phyloP scores from a whole-genome alignment of 2,113 vertebrate species.

The Cebus imitator region DNA sequence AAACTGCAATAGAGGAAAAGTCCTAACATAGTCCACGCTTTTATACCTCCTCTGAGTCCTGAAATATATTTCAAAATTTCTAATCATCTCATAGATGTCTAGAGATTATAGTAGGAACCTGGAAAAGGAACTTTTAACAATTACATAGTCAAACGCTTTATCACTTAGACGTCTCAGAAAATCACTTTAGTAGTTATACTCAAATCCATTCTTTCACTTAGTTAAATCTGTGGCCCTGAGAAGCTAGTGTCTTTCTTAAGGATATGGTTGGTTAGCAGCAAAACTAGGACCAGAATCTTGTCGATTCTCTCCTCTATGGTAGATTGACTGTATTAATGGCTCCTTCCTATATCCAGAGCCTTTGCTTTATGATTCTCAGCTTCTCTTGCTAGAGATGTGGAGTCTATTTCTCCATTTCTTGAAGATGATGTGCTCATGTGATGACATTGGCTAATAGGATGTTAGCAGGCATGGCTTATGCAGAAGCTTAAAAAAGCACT shows the following conservation, averaged over 20 bases:
- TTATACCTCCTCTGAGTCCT: conserved; percentile 40
- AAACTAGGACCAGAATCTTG: background rate
- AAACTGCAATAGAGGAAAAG: background rate
- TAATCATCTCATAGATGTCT: conserved; percentile 28
- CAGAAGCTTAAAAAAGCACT: background rate
- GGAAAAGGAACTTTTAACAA: conserved; percentile 46
- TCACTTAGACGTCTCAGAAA: conserved; percentile 31
- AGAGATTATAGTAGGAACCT: conserved; percentile 4
- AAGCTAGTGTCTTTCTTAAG: conserved; percentile 39
- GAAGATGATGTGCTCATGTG: background rate
- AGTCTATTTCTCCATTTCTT: background rate
- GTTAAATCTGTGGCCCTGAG: background rate
- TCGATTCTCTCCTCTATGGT: background rate
- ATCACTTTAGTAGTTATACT: conserved; percentile 43
- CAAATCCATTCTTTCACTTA: conserved; percentile 36
- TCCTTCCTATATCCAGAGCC: background rate
- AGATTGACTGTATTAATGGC: background rate
- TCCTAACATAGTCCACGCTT: background rate
- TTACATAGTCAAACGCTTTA: conserved; percentile 46
- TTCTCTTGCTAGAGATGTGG: background rate
- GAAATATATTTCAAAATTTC: conserved; percentile 49
- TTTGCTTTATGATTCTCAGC: background rate
- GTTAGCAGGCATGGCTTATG: background rate
- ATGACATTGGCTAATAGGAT: background rate
- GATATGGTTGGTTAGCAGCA: background rate